phyloP scores from a whole-genome alignment of 1,140 invertebrate species.

The Venustaconcha ellipsiformis region DNA sequence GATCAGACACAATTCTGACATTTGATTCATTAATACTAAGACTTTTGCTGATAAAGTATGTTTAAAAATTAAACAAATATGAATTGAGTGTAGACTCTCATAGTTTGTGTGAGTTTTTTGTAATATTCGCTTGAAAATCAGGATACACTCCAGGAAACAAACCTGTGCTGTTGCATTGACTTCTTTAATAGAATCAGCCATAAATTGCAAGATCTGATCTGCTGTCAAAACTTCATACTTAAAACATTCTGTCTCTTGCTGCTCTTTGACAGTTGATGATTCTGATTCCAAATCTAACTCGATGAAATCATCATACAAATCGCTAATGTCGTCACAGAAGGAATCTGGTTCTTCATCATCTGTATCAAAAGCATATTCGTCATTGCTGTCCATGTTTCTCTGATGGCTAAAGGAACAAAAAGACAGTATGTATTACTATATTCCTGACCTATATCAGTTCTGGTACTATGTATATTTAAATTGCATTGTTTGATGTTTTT shows the following conservation, averaged over 20 bases:
- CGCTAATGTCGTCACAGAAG: slow-evolving; percentile 80
- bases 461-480: too few species aligned
- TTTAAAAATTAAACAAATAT: too few species aligned
- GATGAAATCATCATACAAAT: slow-evolving; percentile 87
- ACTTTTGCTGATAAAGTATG: too few species aligned
- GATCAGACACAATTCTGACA: too few species aligned
- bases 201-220: slow-evolving; percentile 96
- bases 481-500: too few species aligned
- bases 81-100: too few species aligned
- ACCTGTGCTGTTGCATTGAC: slow-evolving; percentile 77
- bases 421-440: too few species aligned
- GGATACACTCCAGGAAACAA: slow-evolving; percentile 7
- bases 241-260: slow-evolving; percentile 79
- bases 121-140: background rate
- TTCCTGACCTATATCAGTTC: too few species aligned
- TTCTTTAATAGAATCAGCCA: slow-evolving; percentile 97
- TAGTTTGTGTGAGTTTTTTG: too few species aligned
- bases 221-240: slow-evolving; percentile 94
- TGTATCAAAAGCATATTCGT: slow-evolving; percentile 86
- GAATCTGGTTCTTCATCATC: slow-evolving; percentile 82
- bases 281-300: slow-evolving; percentile 86
- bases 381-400: slow-evolving; percentile 86
- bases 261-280: slow-evolving; percentile 52
- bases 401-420: too few species aligned
- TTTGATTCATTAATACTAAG: too few species aligned